Conservation (phyloP, 2,113 vertebrate genomes). For the Peromyscus polionotus region DNA sequence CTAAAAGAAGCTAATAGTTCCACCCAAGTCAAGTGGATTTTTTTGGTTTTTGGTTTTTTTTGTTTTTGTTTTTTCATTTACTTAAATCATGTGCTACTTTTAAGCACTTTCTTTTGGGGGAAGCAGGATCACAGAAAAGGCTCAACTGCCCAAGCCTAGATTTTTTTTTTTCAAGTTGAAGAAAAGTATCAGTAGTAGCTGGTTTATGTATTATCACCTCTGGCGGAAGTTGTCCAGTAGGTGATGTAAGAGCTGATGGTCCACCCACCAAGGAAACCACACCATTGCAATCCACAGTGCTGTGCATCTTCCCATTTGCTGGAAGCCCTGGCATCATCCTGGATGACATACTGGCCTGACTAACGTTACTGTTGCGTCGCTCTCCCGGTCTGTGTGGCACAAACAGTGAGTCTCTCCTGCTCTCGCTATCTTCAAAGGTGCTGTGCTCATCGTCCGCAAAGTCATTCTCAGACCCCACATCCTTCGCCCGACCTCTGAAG, state of each 20-base stretch:
- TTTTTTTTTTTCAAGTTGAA: slow-evolving; percentile 79
- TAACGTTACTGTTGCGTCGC: slow-evolving; percentile 93
- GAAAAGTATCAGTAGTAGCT: slow-evolving; percentile 87
- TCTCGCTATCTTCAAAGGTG: slow-evolving; percentile 94
- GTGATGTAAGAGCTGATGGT: slow-evolving; percentile 92
- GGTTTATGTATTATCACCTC: slow-evolving; percentile 92
- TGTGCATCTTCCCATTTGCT: slow-evolving; percentile 93
- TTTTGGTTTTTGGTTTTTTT: not conserved
- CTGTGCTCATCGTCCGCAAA: slow-evolving; percentile 99
- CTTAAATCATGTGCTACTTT: slow-evolving; percentile 31
- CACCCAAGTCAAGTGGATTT: not conserved
- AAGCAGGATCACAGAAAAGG: slow-evolving; percentile 13
- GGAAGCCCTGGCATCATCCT: slow-evolving; percentile 90
- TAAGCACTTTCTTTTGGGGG: slow-evolving; percentile 49
- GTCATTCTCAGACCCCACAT: slow-evolving; percentile 95
- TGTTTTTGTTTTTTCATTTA: not conserved
- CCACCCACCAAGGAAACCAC: slow-evolving; percentile 94
- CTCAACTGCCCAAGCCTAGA: slow-evolving; percentile 58
- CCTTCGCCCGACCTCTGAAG: slow-evolving; percentile 91
- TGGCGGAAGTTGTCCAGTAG: slow-evolving; percentile 90
- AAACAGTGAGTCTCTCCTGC: slow-evolving; percentile 94
- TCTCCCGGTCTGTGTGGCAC: slow-evolving; percentile 90
- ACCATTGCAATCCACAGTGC: slow-evolving; percentile 96
- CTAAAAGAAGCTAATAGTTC: slow-evolving; percentile 1
- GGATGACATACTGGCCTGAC: slow-evolving; percentile 93